Evolutionary conservation across 1,140 invertebrate genomes (phyloP), one percentile per base, ranked within the genome.

Genomic region (Danaus melanippus): DNA sequence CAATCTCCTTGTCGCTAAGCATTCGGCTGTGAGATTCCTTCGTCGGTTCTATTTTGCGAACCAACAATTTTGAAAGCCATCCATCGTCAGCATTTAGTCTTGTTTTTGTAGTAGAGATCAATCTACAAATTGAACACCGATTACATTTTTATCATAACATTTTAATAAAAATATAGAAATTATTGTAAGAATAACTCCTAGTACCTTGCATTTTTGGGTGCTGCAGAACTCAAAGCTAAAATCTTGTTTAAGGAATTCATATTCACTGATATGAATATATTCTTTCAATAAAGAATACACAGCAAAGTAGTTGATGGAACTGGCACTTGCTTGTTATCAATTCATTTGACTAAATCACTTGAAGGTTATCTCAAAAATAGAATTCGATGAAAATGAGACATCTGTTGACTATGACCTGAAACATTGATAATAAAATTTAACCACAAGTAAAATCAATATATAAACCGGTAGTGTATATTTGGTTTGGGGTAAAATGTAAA

Each of bases 21-120:
- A 97, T 95, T 55, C 95, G 91, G 67, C 97, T 98, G 84, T 98
- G 97, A 6, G 97, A 95, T 79, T 98, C 96, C 79, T 97, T 98
- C 0, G 95, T 96, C 6, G 96, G 95, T 78, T 97, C 95, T 76
- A 98, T 96, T 84, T 93, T 95, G 61, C 95, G 89, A 21, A 97
- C 96, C 53, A 97, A 86, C 41, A 97, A 85, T 84, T 97, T 97
- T 59, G 92, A 95, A 45, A 97, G 89, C 95, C 96, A 98, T 71
- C 94, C 92, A 88, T 96, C 94, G 65, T 89, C 89, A 56, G 90
- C 86, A 53, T 79, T 85, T 32, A 87, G 66, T 44, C 76, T 72
- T 17, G 85, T 77, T 56, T 86, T 87, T 60, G 89, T 87, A 55
- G 86, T 82, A 12, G 69, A 67, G 56, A 86, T 76, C 53, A 80